phyloP scores from a whole-genome alignment of 2,797 vertebrate species.

The Synaphobranchus kaupii region DNA sequence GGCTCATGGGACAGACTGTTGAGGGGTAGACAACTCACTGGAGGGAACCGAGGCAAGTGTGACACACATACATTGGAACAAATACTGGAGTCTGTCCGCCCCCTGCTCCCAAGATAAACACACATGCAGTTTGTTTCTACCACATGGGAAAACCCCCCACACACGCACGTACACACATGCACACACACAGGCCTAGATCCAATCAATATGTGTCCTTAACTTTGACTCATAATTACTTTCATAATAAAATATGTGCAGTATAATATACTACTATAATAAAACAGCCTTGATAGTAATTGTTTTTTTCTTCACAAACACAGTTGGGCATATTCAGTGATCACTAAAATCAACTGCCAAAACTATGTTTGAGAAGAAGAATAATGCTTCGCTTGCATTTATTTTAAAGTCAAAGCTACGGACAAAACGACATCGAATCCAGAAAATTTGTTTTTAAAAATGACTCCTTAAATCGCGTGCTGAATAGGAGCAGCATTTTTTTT shows the following conservation, averaged over 20 bases:
- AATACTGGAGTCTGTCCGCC: not conserved
- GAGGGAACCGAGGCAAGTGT: not conserved
- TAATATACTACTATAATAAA: not conserved
- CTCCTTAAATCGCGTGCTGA: not conserved
- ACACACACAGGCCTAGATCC: not conserved
- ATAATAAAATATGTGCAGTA: not conserved
- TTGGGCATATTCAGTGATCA: not conserved
- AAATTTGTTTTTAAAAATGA: not conserved
- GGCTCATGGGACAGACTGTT: conserved; percentile 64
- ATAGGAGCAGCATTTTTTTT: not conserved
- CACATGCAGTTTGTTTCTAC: conserved; percentile 3
- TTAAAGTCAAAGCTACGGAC: not conserved
- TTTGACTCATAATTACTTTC: not conserved
- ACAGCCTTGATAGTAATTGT: not conserved
- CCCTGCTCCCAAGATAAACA: not conserved
- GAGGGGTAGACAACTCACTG: conserved; percentile 38
- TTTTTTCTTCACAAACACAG: not conserved
- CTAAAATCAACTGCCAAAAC: not conserved
- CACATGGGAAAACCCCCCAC: not conserved
- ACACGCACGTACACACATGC: not conserved
- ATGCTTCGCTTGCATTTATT: not conserved
- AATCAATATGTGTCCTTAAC: not conserved
- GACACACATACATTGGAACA: not conserved
- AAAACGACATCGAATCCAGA: not conserved
- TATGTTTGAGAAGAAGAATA: not conserved